Conservation (phyloP, 2,888 invertebrate genomes). For the Eupithecia subumbrata region DNA sequence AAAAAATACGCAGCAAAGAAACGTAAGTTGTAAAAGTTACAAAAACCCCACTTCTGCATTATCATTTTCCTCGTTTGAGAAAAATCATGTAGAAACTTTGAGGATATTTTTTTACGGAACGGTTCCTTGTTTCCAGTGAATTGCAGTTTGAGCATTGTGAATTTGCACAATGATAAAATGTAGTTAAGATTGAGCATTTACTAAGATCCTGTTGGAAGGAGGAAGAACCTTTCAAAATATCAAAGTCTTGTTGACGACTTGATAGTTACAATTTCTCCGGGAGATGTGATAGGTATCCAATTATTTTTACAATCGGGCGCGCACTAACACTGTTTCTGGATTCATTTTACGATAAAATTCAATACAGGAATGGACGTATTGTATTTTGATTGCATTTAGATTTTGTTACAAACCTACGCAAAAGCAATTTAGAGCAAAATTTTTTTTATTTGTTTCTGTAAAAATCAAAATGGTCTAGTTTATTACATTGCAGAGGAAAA, state of each 20-base stretch:
- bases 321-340: not conserved
- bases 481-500: not conserved
- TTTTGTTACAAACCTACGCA: not conserved
- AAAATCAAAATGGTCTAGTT: not conserved
- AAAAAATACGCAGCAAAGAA: not conserved
- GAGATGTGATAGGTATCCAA: not conserved
- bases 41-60: not conserved
- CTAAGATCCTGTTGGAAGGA: not conserved
- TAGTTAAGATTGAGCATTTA: not conserved
- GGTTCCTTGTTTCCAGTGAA: not conserved
- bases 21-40: not conserved
- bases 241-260: not conserved
- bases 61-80: slow-evolving; percentile 2
- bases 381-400: not conserved
- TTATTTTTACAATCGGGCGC: not conserved
- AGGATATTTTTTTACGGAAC: not conserved
- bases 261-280: not conserved
- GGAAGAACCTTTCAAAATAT: not conserved
- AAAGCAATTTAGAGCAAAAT: not conserved
- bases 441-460: not conserved
- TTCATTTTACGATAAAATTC: not conserved
- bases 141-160: not conserved
- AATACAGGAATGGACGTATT: not conserved
- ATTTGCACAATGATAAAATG: not conserved
- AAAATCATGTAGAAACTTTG: slow-evolving; percentile 10